A percentile compares a stretch with the other conserved stretches of the same genome.
phyloP scores from a whole-genome alignment of 2,888 invertebrate species.

The Acronicta alni region DNA sequence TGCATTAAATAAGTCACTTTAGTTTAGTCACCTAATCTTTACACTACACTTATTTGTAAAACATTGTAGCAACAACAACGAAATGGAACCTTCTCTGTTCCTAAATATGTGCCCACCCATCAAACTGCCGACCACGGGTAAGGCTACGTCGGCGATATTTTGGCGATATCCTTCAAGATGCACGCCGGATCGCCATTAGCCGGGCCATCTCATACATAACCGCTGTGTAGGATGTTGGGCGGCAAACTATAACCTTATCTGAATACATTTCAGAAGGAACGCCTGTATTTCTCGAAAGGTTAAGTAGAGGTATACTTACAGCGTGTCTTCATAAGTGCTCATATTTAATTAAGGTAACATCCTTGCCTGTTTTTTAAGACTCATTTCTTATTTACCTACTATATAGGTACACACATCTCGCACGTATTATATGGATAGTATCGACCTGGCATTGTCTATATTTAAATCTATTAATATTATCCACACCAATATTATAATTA shows the following conservation, averaged over 20 bases:
- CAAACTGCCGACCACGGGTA: slow-evolving; percentile 2
- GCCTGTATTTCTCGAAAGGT: no score
- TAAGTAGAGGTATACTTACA: no score
- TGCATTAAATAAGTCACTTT: not conserved
- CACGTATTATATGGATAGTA: no score
- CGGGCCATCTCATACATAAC: slow-evolving; percentile 34
- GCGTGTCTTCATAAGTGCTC: no score
- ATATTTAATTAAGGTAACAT: no score
- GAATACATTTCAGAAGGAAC: no score
- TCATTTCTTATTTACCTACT: no score
- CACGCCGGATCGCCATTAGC: slow-evolving; percentile 38
- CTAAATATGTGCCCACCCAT: slow-evolving; percentile 30
- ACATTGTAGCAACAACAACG: not conserved
- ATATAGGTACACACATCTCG: no score
- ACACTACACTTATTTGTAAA: slow-evolving; percentile 1
- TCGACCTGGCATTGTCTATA: no score
- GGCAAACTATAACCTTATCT: slow-evolving; percentile 28
- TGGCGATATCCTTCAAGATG: slow-evolving; percentile 28
- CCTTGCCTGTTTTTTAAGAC: no score
- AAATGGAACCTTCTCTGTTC: not conserved
- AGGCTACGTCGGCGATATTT: slow-evolving; percentile 31
- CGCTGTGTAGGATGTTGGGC: slow-evolving; percentile 37
- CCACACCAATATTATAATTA: no score
- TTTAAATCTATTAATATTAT: no score
- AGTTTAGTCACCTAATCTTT: not conserved